These are phyloP conservation scores for Carassius auratus DNA, from an alignment of 2,113 vertebrate genomes.

Conservation along the genomic window DNA sequence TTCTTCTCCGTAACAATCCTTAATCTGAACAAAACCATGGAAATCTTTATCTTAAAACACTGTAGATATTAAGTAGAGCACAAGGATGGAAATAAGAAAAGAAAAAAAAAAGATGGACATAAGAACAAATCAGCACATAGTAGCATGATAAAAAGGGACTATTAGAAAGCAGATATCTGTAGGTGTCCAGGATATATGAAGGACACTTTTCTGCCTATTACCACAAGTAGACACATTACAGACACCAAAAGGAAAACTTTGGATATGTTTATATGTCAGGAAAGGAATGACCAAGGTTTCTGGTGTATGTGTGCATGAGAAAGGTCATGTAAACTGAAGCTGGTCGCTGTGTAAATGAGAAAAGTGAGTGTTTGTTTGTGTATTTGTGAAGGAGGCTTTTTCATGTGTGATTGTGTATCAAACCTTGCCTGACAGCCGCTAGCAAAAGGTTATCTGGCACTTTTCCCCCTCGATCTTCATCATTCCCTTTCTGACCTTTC, in stretches of 20 bases:
- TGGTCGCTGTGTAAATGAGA: not conserved
- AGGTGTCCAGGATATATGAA: not conserved
- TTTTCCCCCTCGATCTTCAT: not conserved
- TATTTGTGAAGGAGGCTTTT: not conserved
- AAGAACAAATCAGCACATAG: not conserved
- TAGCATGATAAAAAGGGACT: not conserved
- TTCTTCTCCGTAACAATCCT: not conserved
- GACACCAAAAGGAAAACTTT: not conserved
- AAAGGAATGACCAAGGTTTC: not conserved
- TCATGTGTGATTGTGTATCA: not conserved
- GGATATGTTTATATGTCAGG: not conserved
- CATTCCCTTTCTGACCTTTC: conserved; percentile 2
- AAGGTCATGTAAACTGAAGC: not conserved
- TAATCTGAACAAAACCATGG: not conserved
- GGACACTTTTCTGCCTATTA: not conserved
- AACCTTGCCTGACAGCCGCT: not conserved
- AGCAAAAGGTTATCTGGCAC: not conserved
- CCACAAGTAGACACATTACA: not conserved
- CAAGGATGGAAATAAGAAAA: not conserved
- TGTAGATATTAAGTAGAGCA: not conserved
- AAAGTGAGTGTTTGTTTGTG: conserved; percentile 1
- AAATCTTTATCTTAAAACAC: not conserved
- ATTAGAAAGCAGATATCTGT: not conserved
- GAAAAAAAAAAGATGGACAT: too few species aligned
- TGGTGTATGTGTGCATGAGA: not conserved